phyloP scores from a whole-genome alignment of 2,113 vertebrate genomes.

The Lynx canadensis region DNA sequence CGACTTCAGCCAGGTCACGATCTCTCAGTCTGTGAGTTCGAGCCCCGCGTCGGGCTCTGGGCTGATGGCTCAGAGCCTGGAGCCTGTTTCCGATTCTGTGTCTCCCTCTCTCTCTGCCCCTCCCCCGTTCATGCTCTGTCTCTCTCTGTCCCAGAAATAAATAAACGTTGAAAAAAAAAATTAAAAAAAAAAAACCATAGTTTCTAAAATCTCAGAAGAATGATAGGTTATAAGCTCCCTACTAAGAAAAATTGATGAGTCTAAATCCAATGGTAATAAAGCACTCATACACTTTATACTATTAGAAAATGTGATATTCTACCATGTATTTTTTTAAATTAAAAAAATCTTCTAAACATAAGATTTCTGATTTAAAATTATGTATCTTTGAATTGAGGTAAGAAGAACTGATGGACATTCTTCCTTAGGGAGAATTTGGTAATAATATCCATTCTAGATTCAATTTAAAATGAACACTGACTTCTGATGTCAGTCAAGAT shows the following conservation, averaged over 20 bases:
- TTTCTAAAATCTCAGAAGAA: not conserved
- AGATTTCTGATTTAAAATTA: not conserved
- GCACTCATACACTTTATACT: not conserved
- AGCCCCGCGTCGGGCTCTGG: too few relatives aligned
- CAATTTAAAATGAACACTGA: not conserved
- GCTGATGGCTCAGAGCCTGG: too few relatives aligned
- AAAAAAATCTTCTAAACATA: not conserved
- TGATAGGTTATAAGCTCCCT: not conserved
- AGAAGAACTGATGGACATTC: not conserved
- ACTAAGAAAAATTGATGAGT: not conserved
- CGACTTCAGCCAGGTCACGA: too few relatives aligned
- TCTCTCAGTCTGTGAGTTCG: too few relatives aligned
- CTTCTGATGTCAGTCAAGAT: not conserved
- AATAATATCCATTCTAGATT: not conserved
- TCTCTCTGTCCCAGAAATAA: too few relatives aligned
- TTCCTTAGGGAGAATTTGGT: not conserved
- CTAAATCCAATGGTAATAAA: not conserved
- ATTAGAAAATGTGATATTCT: not conserved
- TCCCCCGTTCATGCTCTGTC: too few relatives aligned
- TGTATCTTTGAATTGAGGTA: not conserved
- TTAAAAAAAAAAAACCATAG: not conserved
- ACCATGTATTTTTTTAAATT: not conserved
- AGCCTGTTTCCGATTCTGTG: too few relatives aligned
- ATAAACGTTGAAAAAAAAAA: too few relatives aligned
- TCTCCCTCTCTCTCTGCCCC: too few relatives aligned